Evolutionary conservation across 2,797 vertebrate genomes (phyloP).

Genomic region (Coccyzus lansbergi): DNA sequence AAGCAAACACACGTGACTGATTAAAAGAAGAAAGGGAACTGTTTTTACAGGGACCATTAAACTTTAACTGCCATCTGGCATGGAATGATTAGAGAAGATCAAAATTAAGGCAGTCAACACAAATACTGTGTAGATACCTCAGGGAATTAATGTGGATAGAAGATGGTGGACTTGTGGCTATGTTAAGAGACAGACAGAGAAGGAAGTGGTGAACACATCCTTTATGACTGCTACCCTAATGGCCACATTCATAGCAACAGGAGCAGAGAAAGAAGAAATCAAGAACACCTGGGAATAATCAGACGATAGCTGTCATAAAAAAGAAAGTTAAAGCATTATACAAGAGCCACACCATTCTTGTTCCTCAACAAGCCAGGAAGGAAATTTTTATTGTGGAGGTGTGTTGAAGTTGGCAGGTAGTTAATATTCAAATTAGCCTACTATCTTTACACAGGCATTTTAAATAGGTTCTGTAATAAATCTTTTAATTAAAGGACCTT

Average conservation of each 20-base stretch:
- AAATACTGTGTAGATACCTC: constrained; percentile 80
- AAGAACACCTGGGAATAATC: constrained; percentile 80
- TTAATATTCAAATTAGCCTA: constrained; percentile 79
- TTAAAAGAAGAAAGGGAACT: constrained; percentile 84
- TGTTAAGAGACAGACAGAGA: constrained; percentile 78
- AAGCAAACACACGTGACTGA: constrained; percentile 82
- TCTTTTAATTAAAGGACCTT: constrained; percentile 64
- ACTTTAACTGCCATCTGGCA: constrained; percentile 85
- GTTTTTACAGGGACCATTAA: constrained; percentile 82
- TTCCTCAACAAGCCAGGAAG: constrained; percentile 76
- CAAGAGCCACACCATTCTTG: constrained; percentile 72
- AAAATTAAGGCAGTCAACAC: constrained; percentile 86
- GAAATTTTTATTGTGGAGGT: constrained; percentile 79
- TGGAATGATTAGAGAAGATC: constrained; percentile 84
- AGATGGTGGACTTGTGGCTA: constrained; percentile 77
- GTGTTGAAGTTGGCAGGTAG: constrained; percentile 78
- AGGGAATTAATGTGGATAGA: constrained; percentile 78
- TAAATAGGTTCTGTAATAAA: constrained; percentile 60
- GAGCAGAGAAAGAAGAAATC: constrained; percentile 68
- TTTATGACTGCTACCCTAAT: constrained; percentile 76
- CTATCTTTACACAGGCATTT: constrained; percentile 72
- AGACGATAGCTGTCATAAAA: constrained; percentile 76
- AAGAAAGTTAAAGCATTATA: constrained; percentile 73
- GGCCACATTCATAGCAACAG: constrained; percentile 75
- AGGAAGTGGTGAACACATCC: constrained; percentile 81